Conservation (phyloP, 1,140 invertebrate species). For the Apis florea region DNA sequence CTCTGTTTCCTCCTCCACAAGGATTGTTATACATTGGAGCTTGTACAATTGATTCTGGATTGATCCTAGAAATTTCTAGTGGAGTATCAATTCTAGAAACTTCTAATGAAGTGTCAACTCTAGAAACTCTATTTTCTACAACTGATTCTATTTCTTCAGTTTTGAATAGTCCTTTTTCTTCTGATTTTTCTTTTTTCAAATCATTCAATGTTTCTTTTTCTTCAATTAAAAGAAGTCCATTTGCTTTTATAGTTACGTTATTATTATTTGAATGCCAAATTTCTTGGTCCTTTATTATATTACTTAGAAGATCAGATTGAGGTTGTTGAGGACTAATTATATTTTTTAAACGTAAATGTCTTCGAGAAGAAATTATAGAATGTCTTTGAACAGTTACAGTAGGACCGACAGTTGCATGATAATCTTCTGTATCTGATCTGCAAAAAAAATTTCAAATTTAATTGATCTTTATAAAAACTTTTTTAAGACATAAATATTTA, state of each 20-base stretch:
- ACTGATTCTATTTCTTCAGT: neutral
- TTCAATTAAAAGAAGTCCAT: constrained; percentile 81
- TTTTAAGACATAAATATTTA: neutral
- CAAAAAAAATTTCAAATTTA: neutral
- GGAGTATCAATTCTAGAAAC: constrained; percentile 58
- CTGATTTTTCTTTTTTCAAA: constrained; percentile 64
- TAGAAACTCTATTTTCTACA: constrained; percentile 28
- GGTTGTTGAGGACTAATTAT: constrained; percentile 69
- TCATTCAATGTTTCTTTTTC: constrained; percentile 73
- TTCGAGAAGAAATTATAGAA: constrained; percentile 69
- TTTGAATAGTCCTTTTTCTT: constrained; percentile 3
- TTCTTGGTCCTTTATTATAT: constrained; percentile 88
- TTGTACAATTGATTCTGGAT: constrained; percentile 77
- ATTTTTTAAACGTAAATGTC: constrained; percentile 77
- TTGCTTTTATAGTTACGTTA: constrained; percentile 82
- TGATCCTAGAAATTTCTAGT: constrained; percentile 69
- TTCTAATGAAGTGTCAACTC: constrained; percentile 66
- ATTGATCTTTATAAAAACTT: neutral
- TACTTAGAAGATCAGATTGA: constrained; percentile 84
- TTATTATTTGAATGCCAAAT: constrained; percentile 86
- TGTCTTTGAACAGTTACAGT: constrained; percentile 70
- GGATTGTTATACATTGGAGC: constrained; percentile 83
- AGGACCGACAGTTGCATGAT: constrained; percentile 60
- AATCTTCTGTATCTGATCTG: constrained; percentile 75
- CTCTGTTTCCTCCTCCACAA: constrained; percentile 72